Base-by-base conservation (phyloP, 2,888 invertebrate genomes). In the Venustoraphidia nigricollis region DNA sequence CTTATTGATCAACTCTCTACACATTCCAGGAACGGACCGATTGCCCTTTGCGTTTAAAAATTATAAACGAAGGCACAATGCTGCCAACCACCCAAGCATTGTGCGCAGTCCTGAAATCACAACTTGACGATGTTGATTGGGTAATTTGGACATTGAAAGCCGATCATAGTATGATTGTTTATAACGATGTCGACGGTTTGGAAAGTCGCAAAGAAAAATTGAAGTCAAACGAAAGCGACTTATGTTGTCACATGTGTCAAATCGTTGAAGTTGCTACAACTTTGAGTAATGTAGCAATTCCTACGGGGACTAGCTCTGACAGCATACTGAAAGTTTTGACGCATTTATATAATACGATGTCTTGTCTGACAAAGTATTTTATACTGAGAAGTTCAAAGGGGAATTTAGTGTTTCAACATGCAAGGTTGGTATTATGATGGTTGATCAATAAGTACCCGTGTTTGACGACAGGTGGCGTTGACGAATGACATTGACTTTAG, bases 351-450 rank as follows among this genome's bases (percentile, higher is more conserved):
- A 67, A 64, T 11, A 69, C 73, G 43, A 59, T 79, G 6, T 72
- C 69, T 47, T 68, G 69, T 46, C 60, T 81, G 34, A 70, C 77
- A 0, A 79, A 75, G 59, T 77, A 81, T 62, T 80, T 79, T 54
- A 61, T 68, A 13, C 56, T 58, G 9, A 68, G 73, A 52, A 73
- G 73, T 10, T 63, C 68, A 1, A 62, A 64, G 50, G 59, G 63
- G 9, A 69, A 70, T 59, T 62, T 66, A 40, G 68, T 67, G 1
- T 74, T 74, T 55, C 69, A 72, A 58, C 62, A 66, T 39, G 71
- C 72, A 11, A 69, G 68, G 75, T 75, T 54, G 55, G 47, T 53
- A 46, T 6, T 27, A 27, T 1, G 17, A 4, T 4, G 3, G 17
- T 4, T 35, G 35, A n/a, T n/a, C n/a, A n/a, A n/a, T n/a, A n/a